Evolutionary conservation across 2,113 vertebrate genomes (phyloP).

Genomic region (Panurus biarmicus): DNA sequence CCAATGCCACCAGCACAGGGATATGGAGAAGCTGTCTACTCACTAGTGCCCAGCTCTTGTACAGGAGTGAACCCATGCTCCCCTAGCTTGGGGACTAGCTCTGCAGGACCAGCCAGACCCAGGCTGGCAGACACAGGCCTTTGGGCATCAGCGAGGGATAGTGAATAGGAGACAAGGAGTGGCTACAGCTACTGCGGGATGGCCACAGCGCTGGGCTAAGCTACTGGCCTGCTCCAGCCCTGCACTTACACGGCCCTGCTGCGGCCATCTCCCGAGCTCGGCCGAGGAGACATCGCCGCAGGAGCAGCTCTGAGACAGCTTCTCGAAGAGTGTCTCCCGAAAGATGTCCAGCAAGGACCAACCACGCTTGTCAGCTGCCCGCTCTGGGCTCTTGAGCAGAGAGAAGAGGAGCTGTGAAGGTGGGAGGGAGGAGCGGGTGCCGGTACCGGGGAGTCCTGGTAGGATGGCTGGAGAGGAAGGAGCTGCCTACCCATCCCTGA

Average conservation of each 20-base stretch:
- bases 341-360: constrained; percentile 82
- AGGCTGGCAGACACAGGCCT: not conserved
- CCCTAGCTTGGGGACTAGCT: not conserved
- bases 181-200: not conserved
- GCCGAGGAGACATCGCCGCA: constrained; percentile 72
- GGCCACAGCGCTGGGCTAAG: not conserved
- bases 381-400: constrained; percentile 47
- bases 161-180: not conserved
- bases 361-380: constrained; percentile 61
- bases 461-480: not conserved
- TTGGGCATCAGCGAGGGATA: not conserved
- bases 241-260: constrained; percentile 70
- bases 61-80: accelerated
- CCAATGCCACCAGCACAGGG: not conserved
- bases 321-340: constrained; percentile 71
- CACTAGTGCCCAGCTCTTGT: not conserved
- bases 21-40: not conserved
- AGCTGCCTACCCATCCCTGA: not conserved
- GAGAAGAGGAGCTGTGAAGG: constrained; percentile 48
- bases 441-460: not conserved
- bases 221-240: constrained; percentile 19
- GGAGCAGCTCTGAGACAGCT: constrained; percentile 78
- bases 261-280: constrained; percentile 48
- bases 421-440: not conserved
- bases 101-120: not conserved